Evolutionary conservation across 2,888 invertebrate species (phyloP).

Genomic region (Uropetala carovei): DNA sequence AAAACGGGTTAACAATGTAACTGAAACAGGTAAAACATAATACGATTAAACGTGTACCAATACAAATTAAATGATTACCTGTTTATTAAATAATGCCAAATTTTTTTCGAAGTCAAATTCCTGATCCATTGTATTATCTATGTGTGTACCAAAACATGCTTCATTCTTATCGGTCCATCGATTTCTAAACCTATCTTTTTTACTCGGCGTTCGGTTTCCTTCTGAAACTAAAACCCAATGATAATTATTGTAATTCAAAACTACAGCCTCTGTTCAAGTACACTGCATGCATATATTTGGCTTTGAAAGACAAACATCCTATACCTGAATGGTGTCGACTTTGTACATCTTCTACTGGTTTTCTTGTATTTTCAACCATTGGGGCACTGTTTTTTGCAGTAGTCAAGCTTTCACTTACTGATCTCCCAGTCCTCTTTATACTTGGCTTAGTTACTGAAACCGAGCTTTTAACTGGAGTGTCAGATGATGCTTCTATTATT

Average conservation of each 20-base stretch:
- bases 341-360: constrained; percentile 69
- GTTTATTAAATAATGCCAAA: constrained; percentile 92
- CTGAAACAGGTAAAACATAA: too few relatives aligned
- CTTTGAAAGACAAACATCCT: too few relatives aligned
- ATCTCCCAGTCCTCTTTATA: constrained; percentile 77
- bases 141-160: constrained; percentile 86
- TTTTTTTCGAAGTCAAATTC: constrained; percentile 98
- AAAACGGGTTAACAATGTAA: neutral
- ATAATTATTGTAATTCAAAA: neutral
- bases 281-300: too few relatives aligned
- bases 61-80: constrained; percentile 71
- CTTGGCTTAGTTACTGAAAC: constrained; percentile 78
- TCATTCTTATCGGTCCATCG: constrained; percentile 80
- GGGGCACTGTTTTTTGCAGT: constrained; percentile 67
- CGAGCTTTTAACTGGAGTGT: constrained; percentile 70
- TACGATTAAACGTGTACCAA: neutral
- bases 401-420: constrained; percentile 74
- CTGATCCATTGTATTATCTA: constrained; percentile 81
- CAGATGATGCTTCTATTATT: constrained; percentile 80
- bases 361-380: constrained; percentile 69
- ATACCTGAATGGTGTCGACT: constrained; percentile 70
- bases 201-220: constrained; percentile 74
- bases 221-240: neutral
- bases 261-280: too few relatives aligned
- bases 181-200: constrained; percentile 75